phyloP scores from a whole-genome alignment of 2,113 vertebrate genomes.

The Zosterops pallidus region DNA sequence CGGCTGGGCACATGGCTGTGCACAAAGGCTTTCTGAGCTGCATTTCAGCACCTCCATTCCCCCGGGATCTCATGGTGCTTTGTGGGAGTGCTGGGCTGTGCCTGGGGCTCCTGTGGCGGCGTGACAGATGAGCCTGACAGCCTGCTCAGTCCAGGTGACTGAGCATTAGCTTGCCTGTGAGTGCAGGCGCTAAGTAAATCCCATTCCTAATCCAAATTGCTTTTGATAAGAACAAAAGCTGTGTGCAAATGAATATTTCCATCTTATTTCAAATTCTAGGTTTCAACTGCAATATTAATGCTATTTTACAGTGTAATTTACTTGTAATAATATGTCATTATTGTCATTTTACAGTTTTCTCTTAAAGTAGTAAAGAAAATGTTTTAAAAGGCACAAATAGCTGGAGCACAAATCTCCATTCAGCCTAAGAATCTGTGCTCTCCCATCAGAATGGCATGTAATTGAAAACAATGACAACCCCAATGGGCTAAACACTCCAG shows the following conservation, averaged over 20 bases:
- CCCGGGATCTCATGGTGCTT: rapidly evolving
- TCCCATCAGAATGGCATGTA: constrained; percentile 70
- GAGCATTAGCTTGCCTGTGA: neutral
- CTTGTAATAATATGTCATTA: constrained; percentile 84
- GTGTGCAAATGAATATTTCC: constrained; percentile 79
- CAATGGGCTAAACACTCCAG: constrained; percentile 66
- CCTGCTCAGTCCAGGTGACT: constrained; percentile 38
- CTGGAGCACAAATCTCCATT: constrained; percentile 72
- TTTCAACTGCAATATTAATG: constrained; percentile 80
- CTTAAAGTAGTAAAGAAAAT: constrained; percentile 81
- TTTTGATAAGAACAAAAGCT: constrained; percentile 79
- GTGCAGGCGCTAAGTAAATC: neutral
- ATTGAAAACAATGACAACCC: constrained; percentile 76
- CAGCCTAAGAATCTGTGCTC: constrained; percentile 69
- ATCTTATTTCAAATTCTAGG: constrained; percentile 82
- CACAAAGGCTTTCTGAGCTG: rapidly evolving
- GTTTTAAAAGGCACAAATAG: constrained; percentile 76
- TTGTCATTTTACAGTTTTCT: constrained; percentile 81
- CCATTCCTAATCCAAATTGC: constrained; percentile 62
- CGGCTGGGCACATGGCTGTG: rapidly evolving
- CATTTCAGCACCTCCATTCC: rapidly evolving
- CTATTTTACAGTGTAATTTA: constrained; percentile 80
- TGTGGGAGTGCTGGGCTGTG: neutral
- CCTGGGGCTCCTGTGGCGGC: neutral
- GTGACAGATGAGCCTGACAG: neutral